Evolutionary conservation across 1,140 invertebrate genomes (phyloP), one percentile per base, ranked within the genome.

Genomic region (Archivesica marissinica): DNA sequence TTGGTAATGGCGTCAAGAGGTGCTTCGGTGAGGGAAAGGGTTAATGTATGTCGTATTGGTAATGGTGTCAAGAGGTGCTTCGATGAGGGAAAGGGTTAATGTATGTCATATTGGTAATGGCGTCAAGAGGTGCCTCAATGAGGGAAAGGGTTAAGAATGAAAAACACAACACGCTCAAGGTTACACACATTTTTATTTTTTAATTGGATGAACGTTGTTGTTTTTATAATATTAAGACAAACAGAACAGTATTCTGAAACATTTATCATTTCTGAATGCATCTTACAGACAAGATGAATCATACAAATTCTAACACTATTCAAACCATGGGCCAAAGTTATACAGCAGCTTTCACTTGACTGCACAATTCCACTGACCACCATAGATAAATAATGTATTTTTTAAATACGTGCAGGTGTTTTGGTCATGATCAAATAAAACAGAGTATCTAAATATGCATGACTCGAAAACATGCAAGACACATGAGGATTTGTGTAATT

Each of bases 131-230:
- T n/a, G n/a, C n/a, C n/a, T n/a, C n/a, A n/a, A n/a, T n/a, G n/a
- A n/a, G n/a, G n/a, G n/a, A n/a, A n/a, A n/a, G n/a, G n/a, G n/a
- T n/a, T n/a, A n/a, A n/a, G n/a, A n/a, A n/a, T n/a, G n/a, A n/a
- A 52, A 52, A 28, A 59, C 2, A 64, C 9, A 64, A 64, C 59
- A 64, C 33, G 38, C 2, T 35, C 7, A 17, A 35, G 59, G 38
- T 64, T 64, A 64, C 59, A 64, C 30, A 64, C 59, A 64, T 64
- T 64, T 64, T 64, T 35, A 64, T 64, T 64, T 64, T 59, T 64
- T 64, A 64, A 17, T 35, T 64, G 30, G 59, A 64, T 64, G 59
- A 64, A 64, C 59, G 25, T 64, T 64, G 59, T 33, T 64, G 59
- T 64, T 64, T 64, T 64, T 17, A 25, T 64, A 33, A 25, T 35